Conservation (phyloP, 2,113 vertebrate genomes). For the Pipa parva region DNA sequence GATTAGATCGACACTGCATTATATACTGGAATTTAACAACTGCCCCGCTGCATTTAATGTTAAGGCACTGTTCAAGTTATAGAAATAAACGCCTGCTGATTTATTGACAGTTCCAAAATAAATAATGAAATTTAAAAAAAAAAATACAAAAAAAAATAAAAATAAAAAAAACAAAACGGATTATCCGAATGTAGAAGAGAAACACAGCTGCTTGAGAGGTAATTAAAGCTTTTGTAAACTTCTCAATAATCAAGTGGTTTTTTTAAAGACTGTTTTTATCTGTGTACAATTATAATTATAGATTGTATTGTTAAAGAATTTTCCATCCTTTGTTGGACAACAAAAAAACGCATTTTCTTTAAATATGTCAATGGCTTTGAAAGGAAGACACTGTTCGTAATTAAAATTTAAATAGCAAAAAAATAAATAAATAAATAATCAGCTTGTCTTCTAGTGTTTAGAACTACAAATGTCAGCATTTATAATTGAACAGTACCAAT, state of each 20-base stretch:
- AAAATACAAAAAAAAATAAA: too few species aligned
- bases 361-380: neutral
- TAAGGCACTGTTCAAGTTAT: conserved; percentile 47
- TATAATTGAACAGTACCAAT: too few species aligned
- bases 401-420: conserved; percentile 14
- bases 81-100: conserved; percentile 49
- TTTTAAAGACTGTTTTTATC: conserved; percentile 35
- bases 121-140: too few species aligned
- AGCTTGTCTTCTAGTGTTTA: neutral
- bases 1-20: conserved; percentile 50
- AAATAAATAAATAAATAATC: neutral
- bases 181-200: conserved; percentile 32
- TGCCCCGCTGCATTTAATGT: conserved; percentile 52
- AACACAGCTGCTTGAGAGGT: conserved; percentile 24
- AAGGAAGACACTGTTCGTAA: neutral
- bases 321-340: neutral
- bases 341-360: neutral
- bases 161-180: conserved; percentile 45
- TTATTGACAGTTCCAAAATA: conserved; percentile 47
- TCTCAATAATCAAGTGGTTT: conserved; percentile 44
- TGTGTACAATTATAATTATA: neutral
- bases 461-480: neutral
- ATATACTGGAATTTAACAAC: conserved; percentile 50
- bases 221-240: conserved; percentile 42
- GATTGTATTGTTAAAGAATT: neutral